Conservation (phyloP, 2,888 invertebrate species). For the Crematogaster levior region DNA sequence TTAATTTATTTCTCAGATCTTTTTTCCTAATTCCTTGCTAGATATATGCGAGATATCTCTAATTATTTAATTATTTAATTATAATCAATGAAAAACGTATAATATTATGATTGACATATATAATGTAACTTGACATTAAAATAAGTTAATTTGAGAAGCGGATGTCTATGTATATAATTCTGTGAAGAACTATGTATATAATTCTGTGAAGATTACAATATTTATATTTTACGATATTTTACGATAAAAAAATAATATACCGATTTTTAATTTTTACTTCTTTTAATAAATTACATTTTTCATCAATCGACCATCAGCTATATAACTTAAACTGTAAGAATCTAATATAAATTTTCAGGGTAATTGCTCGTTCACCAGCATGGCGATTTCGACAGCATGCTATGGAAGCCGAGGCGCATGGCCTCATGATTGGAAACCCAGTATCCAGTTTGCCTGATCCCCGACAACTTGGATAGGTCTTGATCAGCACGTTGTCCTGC, state of each 20-base stretch:
- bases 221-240: background rate
- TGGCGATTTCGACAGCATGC: conserved; percentile 15
- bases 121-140: background rate
- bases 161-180: too few relatives aligned
- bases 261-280: background rate
- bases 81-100: background rate
- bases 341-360: background rate
- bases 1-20: background rate
- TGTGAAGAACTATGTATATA: background rate
- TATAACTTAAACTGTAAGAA: background rate
- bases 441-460: conserved; percentile 25
- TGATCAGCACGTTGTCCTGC: conserved; percentile 26
- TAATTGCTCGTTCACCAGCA: background rate
- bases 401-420: background rate
- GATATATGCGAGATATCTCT: background rate
- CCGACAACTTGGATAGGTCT: conserved; percentile 35
- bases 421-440: background rate
- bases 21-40: background rate
- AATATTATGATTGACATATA: background rate
- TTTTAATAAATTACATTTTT: background rate
- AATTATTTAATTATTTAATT: conserved; percentile 15
- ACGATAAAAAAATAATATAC: background rate
- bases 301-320: background rate
- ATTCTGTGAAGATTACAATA: background rate
- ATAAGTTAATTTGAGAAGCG: background rate